These are phyloP conservation scores for Dioctria rufipes DNA, from an alignment of 2,888 invertebrate species.

Conservation along the genomic window DNA sequence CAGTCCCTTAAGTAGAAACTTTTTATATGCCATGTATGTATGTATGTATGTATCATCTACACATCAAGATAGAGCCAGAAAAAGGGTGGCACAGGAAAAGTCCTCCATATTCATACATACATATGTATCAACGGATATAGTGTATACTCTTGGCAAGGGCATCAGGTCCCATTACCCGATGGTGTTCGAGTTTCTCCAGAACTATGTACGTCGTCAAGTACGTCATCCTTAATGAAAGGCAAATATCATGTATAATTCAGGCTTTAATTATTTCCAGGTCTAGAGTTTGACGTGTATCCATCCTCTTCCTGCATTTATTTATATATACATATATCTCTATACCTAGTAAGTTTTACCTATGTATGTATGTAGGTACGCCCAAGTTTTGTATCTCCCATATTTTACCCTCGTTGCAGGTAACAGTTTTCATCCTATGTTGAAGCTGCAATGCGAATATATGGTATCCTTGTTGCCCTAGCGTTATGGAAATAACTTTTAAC, in stretches of 20 bases:
- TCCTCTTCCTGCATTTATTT: conserved; percentile 38
- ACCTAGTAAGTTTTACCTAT: too few relatives aligned
- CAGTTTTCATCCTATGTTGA: background rate
- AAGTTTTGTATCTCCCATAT: background rate
- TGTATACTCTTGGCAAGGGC: conserved; percentile 11
- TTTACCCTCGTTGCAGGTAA: background rate
- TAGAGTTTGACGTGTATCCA: conserved; percentile 37
- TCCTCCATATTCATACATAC: background rate
- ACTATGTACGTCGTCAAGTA: conserved; percentile 42
- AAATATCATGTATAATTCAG: conserved; percentile 59
- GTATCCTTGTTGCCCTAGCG: background rate
- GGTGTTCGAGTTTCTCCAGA: conserved; percentile 45
- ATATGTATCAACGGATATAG: conserved; percentile 19
- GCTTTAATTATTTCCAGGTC: conserved; percentile 59
- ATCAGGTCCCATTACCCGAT: conserved; percentile 49
- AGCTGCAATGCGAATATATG: background rate
- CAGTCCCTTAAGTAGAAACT: conserved; percentile 53
- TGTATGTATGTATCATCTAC: too few relatives aligned
- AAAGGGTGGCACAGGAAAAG: background rate
- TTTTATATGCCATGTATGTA: conserved; percentile 13
- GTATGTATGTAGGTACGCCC: background rate
- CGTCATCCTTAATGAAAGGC: conserved; percentile 59
- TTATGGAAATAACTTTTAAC: conserved; percentile 26
- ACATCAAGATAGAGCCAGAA: too few relatives aligned
- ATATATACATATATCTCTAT: background rate